Base-by-base conservation (phyloP, 2,888 invertebrate species). In the Acanthosepion esculentum region DNA sequence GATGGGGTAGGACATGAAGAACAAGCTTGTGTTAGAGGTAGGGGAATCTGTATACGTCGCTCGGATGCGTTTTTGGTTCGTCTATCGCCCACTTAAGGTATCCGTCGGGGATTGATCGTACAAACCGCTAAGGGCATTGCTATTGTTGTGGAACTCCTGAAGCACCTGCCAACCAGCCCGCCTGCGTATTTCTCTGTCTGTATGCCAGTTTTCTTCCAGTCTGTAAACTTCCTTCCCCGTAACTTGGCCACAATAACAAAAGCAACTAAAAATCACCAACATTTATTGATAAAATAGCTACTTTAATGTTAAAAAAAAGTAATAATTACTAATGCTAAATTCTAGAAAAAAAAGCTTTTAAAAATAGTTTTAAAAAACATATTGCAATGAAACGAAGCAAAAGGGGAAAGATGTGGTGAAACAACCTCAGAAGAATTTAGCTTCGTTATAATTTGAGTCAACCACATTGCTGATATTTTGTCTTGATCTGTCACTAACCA, bases 41-140 rank as follows among this genome's bases (percentile, higher is more conserved):
- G 78, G 78, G 78, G 78, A n/a, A 33, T 78, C n/a, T 78, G n/a
- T 33, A n/a, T 78, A 33, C 8, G 78, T 18, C 78, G 78, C 78
- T 78, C 78, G 78, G 78, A 78, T 78, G 78, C 78, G n/a, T 78
- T 78, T 78, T 78, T 78, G 78, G 78, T 78, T 78, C 78, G 78
- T 78, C 78, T n/a, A 78, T 78, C 78, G 78, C 78, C 78, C 33
- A 78, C 78, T 78, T 78, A 78, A 78, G 78, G 78, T 78, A 78
- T 78, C 78, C n/a, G 78, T 33, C 78, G 78, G n/a, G 78, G 78
- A 78, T n/a, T 78, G 78, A 78, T 78, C 78, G 78, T 18, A 78
- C 78, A 78, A 78, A 78, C 78, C 78, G 78, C 78, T 78, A 78
- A 78, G 78, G 78, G 33, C 78, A 78, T 12, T 78, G 78, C 78